phyloP scores from a whole-genome alignment of 2,888 invertebrate species.

The Eilema depressum region DNA sequence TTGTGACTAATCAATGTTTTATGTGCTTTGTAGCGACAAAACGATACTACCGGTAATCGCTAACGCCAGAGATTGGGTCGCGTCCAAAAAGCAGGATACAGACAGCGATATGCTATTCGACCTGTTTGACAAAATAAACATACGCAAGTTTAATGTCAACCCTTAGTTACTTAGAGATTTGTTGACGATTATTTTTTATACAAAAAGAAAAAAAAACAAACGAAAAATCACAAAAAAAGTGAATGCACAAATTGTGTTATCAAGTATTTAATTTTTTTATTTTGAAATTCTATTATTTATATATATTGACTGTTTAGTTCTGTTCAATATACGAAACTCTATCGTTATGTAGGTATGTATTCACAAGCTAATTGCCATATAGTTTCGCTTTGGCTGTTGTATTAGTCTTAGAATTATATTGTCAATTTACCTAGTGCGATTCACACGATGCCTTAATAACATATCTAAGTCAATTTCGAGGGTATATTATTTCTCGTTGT shows the following conservation, averaged over 20 bases:
- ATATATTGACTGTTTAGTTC: conserved; percentile 80
- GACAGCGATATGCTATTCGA: conserved; percentile 70
- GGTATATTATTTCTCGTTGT: conserved; percentile 75
- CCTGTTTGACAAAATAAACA: conserved; percentile 67
- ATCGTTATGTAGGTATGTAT: conserved; percentile 61
- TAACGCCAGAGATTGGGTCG: conserved; percentile 83
- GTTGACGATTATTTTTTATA: conserved; percentile 78
- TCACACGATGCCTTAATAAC: conserved; percentile 87
- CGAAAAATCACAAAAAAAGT: conserved; percentile 80
- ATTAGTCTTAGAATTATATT: conserved; percentile 79
- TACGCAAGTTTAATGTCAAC: conserved; percentile 73
- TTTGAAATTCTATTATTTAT: conserved; percentile 79
- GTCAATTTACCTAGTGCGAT: conserved; percentile 84
- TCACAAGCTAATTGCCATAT: conserved; percentile 78
- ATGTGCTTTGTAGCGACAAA: conserved; percentile 80
- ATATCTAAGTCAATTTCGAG: conserved; percentile 86
- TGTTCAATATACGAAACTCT: conserved; percentile 65
- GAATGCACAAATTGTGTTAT: conserved; percentile 82
- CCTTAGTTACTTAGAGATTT: conserved; percentile 56
- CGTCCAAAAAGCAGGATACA: conserved; percentile 65
- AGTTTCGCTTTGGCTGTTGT: conserved; percentile 85
- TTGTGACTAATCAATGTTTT: conserved; percentile 71
- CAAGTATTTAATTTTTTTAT: conserved; percentile 71
- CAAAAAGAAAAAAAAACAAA: conserved; percentile 67
- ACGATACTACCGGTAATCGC: conserved; percentile 81